Percentiles rank a stretch among this genome's conserved stretches.
Evolutionary conservation across 2,113 vertebrate species (phyloP).

Genomic region (Accipiter cooperii): DNA sequence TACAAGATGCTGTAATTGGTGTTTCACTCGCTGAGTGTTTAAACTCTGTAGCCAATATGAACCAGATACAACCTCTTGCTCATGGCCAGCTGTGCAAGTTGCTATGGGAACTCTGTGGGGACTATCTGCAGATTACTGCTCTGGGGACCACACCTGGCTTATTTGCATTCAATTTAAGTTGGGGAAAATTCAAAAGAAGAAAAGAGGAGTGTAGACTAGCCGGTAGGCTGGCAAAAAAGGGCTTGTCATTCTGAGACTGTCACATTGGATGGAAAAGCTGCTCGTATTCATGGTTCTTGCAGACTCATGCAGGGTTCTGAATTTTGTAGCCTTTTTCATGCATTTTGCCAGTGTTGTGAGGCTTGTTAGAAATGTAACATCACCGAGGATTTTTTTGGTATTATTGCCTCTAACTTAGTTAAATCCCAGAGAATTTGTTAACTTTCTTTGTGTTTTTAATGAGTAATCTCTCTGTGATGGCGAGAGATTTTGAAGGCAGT

Average conservation of each 20-base stretch:
- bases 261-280: conserved; percentile 27
- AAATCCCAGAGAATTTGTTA: not conserved
- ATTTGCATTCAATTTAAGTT: conserved; percentile 73
- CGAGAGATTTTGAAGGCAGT: not conserved
- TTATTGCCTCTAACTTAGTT: not conserved
- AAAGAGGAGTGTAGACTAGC: conserved; percentile 12
- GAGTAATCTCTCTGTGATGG: not conserved
- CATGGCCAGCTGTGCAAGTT: conserved; percentile 64
- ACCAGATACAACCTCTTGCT: conserved; percentile 29
- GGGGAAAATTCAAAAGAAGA: conserved; percentile 63
- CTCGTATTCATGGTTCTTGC: not conserved
- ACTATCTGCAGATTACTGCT: conserved; percentile 53
- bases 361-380: not conserved
- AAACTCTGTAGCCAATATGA: conserved; percentile 58
- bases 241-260: conserved; percentile 37
- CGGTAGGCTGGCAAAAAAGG: conserved; percentile 28
- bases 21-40: conserved; percentile 51
- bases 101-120: conserved; percentile 65
- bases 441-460: not conserved
- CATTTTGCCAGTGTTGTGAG: not conserved
- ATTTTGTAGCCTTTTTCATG: not conserved
- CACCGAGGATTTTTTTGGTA: not conserved
- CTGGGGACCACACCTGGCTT: conserved; percentile 70
- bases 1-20: conserved; percentile 25
- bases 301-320: not conserved